phyloP scores from a whole-genome alignment of 2,797 vertebrate species.

The Coregonus suidteri region DNA sequence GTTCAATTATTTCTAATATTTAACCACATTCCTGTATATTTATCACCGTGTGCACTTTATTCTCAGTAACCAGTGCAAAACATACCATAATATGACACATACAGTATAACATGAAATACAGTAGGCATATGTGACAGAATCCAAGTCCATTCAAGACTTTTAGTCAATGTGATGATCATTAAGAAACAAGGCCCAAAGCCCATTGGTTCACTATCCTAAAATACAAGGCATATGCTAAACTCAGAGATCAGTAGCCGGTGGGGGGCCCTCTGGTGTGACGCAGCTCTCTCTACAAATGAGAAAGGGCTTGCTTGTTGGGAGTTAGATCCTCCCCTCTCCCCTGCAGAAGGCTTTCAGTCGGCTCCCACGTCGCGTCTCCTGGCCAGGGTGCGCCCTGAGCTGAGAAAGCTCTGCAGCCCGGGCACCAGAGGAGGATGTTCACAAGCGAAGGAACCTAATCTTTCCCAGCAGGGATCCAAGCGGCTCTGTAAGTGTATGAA shows the following conservation, averaged over 20 bases:
- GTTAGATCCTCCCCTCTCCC: background rate
- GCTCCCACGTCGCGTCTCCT: constrained; percentile 19
- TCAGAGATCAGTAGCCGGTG: constrained; percentile 12
- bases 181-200: background rate
- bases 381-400: constrained; percentile 51
- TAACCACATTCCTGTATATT: background rate
- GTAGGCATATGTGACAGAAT: background rate
- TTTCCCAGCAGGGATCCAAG: constrained; percentile 82
- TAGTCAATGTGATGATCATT: background rate
- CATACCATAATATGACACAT: background rate
- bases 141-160: background rate
- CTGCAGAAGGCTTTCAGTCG: background rate
- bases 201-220: background rate
- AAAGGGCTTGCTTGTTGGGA: constrained; percentile 24
- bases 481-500: constrained; percentile 84
- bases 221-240: background rate
- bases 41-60: background rate
- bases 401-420: constrained; percentile 67
- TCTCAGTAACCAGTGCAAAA: background rate
- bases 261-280: background rate
- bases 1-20: background rate
- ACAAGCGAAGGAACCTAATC: constrained; percentile 82
- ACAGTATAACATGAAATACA: background rate
- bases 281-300: constrained; percentile 17
- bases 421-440: constrained; percentile 75